Conservation (phyloP, 2,888 invertebrate species). For the Drosophila setosimentum region DNA sequence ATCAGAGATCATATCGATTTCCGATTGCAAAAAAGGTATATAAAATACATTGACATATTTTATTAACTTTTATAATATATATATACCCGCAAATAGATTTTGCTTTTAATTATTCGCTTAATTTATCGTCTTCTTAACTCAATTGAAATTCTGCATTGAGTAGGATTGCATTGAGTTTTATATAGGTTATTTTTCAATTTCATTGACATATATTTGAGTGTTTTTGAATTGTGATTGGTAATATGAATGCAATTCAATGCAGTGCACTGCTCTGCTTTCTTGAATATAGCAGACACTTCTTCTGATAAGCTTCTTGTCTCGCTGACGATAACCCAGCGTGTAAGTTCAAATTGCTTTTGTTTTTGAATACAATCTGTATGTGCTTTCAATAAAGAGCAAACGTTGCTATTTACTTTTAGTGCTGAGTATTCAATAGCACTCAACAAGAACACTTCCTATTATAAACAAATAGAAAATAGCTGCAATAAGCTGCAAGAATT, state of each 20-base stretch:
- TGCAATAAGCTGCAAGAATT: not conserved
- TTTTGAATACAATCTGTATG: not conserved
- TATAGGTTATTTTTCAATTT: not conserved
- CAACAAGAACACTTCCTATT: not conserved
- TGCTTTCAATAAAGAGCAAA: not conserved
- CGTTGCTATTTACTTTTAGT: not conserved
- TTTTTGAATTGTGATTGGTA: not conserved
- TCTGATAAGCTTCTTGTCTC: not conserved
- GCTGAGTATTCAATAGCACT: not conserved
- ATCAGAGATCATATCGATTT: no score
- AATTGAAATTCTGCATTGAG: not conserved
- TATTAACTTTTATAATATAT: not conserved
- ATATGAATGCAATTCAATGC: not conserved
- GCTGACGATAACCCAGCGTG: not conserved
- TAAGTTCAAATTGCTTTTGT: not conserved
- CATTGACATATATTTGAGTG: not conserved
- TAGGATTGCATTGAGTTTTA: not conserved
- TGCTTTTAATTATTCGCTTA: not conserved
- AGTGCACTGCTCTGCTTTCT: not conserved
- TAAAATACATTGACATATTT: not conserved
- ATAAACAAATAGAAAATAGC: not conserved
- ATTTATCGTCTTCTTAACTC: not conserved
- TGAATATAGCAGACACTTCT: not conserved
- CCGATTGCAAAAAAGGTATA: not conserved
- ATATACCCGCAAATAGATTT: not conserved